Evolutionary conservation across 2,888 invertebrate species (phyloP).

Genomic region (Chesias legatella): DNA sequence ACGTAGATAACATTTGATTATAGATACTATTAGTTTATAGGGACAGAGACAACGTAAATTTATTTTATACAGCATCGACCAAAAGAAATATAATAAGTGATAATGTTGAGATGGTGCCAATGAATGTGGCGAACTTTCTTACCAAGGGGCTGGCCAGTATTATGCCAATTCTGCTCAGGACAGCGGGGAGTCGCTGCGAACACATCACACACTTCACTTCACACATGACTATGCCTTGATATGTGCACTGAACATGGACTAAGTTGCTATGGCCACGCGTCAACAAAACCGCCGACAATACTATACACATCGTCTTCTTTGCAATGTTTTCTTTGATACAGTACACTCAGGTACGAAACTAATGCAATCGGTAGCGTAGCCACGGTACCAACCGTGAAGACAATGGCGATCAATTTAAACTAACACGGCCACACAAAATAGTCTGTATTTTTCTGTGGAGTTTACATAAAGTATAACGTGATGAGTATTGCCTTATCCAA

Average conservation of each 20-base stretch:
- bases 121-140: conserved; percentile 82
- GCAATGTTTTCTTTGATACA: conserved; percentile 68
- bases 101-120: conserved; percentile 70
- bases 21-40: no score
- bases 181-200: conserved; percentile 96
- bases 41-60: no score
- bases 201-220: conserved; percentile 83
- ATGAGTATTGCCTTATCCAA: conserved; percentile 46
- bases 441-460: conserved; percentile 50
- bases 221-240: conserved; percentile 75
- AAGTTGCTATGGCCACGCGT: conserved; percentile 68
- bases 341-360: conserved; percentile 16
- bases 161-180: conserved; percentile 97
- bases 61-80: conserved; percentile 10
- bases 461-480: conserved; percentile 44
- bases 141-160: conserved; percentile 97
- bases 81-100: conserved; percentile 30
- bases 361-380: conserved; percentile 12
- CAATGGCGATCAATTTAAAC: conserved; percentile 31
- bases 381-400: conserved; percentile 23
- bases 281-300: conserved; percentile 1
- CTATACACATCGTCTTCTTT: conserved; percentile 51
- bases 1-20: no score
- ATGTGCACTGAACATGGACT: conserved; percentile 74
- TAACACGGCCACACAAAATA: conserved; percentile 72